Base-by-base conservation (phyloP, 35 echinoderm and acorn worm species). In the Patiria miniata region DNA sequence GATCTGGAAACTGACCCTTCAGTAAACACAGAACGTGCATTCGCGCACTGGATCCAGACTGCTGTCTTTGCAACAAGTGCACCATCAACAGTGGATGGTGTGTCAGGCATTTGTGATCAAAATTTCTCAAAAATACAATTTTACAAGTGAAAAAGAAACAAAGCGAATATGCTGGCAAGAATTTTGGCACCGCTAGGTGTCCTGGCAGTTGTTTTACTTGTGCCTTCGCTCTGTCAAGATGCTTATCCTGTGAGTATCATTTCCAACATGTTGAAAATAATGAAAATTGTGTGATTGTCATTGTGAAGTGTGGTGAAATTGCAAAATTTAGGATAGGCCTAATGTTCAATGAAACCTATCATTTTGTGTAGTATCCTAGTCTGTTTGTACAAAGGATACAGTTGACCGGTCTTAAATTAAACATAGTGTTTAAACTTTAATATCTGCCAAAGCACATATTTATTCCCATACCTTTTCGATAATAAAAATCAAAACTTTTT, bases 221-320 rank as follows among this genome's bases (percentile, higher is more conserved):
- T 9, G 21, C 65, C 65, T 30, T 7, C 26, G 65, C 29, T 73
- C 29, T 22, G 65, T 23, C 65, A 73, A 73, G 65, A 73, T 73
- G 65, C 26, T 26, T 73, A 73, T 73, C 65, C 65, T 26, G 65
- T 73, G 65, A 73, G 65, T 73, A 73, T 18, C 1, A 60, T 26
- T 60, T 60, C 2, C 10, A 5, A 7, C 19, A 60, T 16, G 56
- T 5, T 60, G 28, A 0, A 60, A 60, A 18, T 60, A n/a, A n/a
- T 26, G 19, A 14, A 60, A n/a, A n/a, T n/a, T 6, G 8, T n/a
- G 57, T 14, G 28, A 60, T n/a, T 26, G 1, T 14, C 1, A 57
- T 3, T 21, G 5, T 4, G 26, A 6, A 17, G 12, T 21, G 26
- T 23, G 18, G 17, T 59, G 14, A 4, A 8, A 57, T 1, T 57